Conservation (phyloP, 2,113 vertebrate species). For the Sterrhoptilus dennistouni region DNA sequence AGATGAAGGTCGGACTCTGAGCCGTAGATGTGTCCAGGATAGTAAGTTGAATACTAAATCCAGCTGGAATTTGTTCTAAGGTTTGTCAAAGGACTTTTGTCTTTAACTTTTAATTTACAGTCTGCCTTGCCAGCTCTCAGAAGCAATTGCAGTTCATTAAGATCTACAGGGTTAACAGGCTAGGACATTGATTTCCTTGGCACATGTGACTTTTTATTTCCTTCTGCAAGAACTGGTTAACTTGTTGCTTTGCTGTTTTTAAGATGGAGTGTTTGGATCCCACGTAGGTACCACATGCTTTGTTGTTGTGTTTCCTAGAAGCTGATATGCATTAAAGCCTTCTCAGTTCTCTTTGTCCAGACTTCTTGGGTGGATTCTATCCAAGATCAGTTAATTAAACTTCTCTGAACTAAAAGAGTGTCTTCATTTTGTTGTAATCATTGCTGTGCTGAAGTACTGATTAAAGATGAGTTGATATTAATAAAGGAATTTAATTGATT, state of each 20-base stretch:
- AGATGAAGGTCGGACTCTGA: neutral
- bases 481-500: neutral
- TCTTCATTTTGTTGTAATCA: neutral
- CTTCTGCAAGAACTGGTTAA: neutral
- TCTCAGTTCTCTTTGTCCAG: neutral
- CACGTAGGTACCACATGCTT: neutral
- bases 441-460: neutral
- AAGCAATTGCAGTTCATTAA: neutral
- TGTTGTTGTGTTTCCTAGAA: neutral
- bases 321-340: neutral
- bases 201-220: neutral
- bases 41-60: neutral
- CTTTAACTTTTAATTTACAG: neutral
- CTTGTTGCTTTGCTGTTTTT: neutral
- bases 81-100: neutral
- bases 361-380: neutral
- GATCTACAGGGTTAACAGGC: neutral
- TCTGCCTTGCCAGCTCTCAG: neutral
- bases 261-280: neutral
- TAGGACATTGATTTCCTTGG: neutral
- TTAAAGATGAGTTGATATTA: neutral
- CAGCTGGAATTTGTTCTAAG: neutral
- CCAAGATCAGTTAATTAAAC: neutral
- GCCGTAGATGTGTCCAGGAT: neutral
- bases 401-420: neutral